Base-by-base conservation (phyloP, 2,888 invertebrate species). In the Agrilus cyanescens region DNA sequence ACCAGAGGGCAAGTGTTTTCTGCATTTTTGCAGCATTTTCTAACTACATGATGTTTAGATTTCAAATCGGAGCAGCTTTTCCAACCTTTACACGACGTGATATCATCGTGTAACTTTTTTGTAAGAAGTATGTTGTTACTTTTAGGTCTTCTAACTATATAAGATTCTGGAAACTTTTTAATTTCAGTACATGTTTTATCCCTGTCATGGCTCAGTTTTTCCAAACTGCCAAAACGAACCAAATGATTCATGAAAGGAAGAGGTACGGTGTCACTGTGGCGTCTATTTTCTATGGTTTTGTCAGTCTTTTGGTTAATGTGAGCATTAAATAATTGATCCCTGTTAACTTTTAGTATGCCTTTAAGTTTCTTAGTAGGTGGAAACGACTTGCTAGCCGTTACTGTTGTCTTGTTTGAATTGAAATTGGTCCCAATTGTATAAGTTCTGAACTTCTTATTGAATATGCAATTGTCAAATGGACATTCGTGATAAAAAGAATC, bases 221-320 rank as follows among this genome's bases (percentile, higher is more conserved):
- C 70, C 38, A 67, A 53, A 52, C 66, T 68, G 45, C 64, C 65
- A 51, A 61, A 65, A 45, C 62, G 58, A 32, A 75, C 70, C 44
- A 65, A 65, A 48, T 68, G 70, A 55, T 57, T 60, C 49, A 61
- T 60, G 39, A 64, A 60, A 12, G 73, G 70, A 52, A 71, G 73
- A 41, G 66, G 66, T 8, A 71, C 57, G 33, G 74, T 70, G 59
- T 76, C 75, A 51, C 68, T 71, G 52, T 72, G 71, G 4, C 73
- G 58, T 46, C 67, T 65, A 44, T 62, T 63, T n/a, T 40, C 25
- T 25, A 25, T 25, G 10, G 25, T 8, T 25, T 10, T 25, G 25
- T 25, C 25, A 25, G 25, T 25, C 25, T 57, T 57, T 41, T 51
- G 58, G 38, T 56, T 52, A 52, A 52, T 52, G 44, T 58, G 55